A percentile compares a stretch with the other conserved stretches of the same genome.
These are phyloP conservation scores for Mola mola DNA, from an alignment of 2,113 vertebrate genomes.

Conservation along the genomic window DNA sequence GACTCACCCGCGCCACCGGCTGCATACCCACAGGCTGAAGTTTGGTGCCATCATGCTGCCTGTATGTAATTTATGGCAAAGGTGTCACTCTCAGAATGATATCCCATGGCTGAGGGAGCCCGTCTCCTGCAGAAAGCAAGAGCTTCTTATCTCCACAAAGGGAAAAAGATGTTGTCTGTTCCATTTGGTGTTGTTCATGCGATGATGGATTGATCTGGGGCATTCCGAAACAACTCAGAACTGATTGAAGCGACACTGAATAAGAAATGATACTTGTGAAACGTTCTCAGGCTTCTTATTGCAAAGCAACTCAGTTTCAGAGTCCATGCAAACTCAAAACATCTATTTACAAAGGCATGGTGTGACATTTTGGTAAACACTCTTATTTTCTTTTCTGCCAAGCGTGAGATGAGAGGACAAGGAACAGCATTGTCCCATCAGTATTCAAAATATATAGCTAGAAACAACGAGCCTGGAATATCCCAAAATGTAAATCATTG, in stretches of 20 bases:
- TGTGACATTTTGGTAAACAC: too few relatives aligned
- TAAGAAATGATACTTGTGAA: slow-evolving; percentile 40
- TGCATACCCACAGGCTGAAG: slow-evolving; percentile 51
- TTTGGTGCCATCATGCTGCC: slow-evolving; percentile 36
- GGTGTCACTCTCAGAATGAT: slow-evolving; percentile 65
- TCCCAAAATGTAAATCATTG: too few relatives aligned
- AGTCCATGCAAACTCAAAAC: too few relatives aligned
- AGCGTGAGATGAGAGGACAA: too few relatives aligned
- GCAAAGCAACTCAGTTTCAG: neutral
- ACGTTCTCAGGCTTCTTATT: slow-evolving; percentile 9
- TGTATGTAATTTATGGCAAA: slow-evolving; percentile 67
- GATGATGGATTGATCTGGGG: slow-evolving; percentile 51
- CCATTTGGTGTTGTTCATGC: slow-evolving; percentile 29
- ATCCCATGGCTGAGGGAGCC: slow-evolving; percentile 53
- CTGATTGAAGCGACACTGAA: slow-evolving; percentile 36
- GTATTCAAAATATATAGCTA: too few relatives aligned
- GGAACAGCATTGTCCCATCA: too few relatives aligned
- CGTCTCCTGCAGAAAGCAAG: slow-evolving; percentile 53
- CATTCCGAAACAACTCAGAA: slow-evolving; percentile 29
- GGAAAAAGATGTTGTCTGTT: slow-evolving; percentile 31
- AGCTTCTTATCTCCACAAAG: slow-evolving; percentile 40
- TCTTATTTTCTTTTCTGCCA: too few relatives aligned
- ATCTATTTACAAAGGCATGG: too few relatives aligned
- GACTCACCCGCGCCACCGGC: slow-evolving; percentile 43
- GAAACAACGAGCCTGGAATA: too few relatives aligned